Evolutionary conservation across 2,888 invertebrate genomes (phyloP), one percentile per base, ranked within the genome.

Genomic region (Ennomos quercinarius): DNA sequence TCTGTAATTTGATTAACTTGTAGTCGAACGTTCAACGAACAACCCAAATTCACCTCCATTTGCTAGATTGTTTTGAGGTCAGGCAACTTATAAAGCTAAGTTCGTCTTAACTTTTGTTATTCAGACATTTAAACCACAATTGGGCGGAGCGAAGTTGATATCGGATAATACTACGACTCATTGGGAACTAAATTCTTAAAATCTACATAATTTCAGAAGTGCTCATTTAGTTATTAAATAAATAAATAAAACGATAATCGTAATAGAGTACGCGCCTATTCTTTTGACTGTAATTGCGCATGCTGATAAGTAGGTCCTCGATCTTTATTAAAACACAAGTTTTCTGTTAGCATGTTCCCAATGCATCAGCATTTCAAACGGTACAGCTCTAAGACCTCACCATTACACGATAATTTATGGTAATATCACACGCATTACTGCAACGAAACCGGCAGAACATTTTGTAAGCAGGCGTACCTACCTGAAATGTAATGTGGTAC

Each of bases 391-490:
- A 38, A 53, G 38, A 50, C 56, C 37, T 38, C 35, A 40, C 53
- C 52, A 12, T 58, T 61, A 45, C 46, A 64, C 54, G 59, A 61
- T 69, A 67, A 64, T 65, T 65, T 69, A 70, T 64, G 62, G 61
- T 63, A 67, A 69, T 64, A 34, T 45, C 54, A 48, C 64, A 57
- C 61, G 54, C 50, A 53, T 62, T 59, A 49, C 45, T 56, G 55
- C 49, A 60, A 51, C 52, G 57, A 54, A 54, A 51, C 46, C 42
- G 51, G 34, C 17, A 4, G 17, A 47, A 42, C 8, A 51, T 69
- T 64, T 61, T 57, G 61, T 46, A 71, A 68, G 13, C 10, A 42
- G 52, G 54, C 51, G 40, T 63, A 50, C 53, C 27, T 27, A 27
- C 53, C 61, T 44, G 6, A 53, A 49, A 44, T 53, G 59, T 34